These are phyloP conservation scores for Hippocampus zosterae DNA, from an alignment of 2,113 vertebrate species.

Conservation along the genomic window DNA sequence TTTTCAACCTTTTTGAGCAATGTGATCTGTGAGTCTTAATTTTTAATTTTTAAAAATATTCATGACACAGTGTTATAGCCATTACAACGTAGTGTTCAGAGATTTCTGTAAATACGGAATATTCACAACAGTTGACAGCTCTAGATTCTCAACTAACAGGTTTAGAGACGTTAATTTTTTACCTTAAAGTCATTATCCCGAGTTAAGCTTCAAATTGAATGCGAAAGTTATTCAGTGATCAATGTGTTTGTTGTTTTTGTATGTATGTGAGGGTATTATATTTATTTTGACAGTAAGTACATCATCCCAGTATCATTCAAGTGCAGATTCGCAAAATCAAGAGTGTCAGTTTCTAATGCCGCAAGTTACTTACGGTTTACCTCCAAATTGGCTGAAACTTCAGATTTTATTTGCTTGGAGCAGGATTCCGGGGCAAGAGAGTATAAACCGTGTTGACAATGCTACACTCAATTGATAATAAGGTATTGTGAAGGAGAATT, in stretches of 20 bases:
- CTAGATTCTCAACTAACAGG: background rate
- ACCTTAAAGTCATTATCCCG: background rate
- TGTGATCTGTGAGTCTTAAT: too few relatives aligned
- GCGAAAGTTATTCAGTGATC: background rate
- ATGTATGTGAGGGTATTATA: background rate
- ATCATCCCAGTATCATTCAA: background rate
- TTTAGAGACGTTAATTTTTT: background rate
- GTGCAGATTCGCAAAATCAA: slow-evolving; percentile 8
- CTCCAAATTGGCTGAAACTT: background rate
- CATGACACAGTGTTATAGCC: too few relatives aligned
- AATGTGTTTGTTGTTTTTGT: background rate
- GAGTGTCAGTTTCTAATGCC: background rate
- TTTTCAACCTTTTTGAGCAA: too few relatives aligned
- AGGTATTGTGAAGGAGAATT: slow-evolving; percentile 8
- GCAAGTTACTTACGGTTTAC: background rate
- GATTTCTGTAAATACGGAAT: too few relatives aligned
- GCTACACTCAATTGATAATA: slow-evolving; percentile 14
- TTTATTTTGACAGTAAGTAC: background rate
- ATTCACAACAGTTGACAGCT: too few relatives aligned
- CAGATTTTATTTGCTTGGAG: slow-evolving; percentile 11
- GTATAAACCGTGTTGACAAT: slow-evolving; percentile 26
- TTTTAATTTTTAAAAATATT: too few relatives aligned
- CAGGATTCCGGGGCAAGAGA: slow-evolving; percentile 11
- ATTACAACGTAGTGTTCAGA: too few relatives aligned
- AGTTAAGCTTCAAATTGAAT: background rate